Percentiles rank a stretch among this genome's conserved stretches.
Conservation (phyloP, 2,888 invertebrate genomes). For the Gandaritis pyraliata region DNA sequence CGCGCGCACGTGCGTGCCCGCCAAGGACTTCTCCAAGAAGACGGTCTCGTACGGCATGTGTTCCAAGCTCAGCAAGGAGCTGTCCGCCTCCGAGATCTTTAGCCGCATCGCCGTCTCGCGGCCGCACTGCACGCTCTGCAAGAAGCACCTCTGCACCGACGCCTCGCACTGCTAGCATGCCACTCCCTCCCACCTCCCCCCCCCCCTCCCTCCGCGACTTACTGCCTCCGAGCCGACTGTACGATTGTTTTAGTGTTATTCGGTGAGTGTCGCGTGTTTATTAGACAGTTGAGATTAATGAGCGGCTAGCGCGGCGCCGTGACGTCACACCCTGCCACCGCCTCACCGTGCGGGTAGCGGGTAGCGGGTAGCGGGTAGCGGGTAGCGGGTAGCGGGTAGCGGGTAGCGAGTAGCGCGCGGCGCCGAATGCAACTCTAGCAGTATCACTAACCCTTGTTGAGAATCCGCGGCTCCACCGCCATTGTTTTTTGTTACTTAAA, state of each 20-base stretch:
- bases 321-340: constrained; percentile 5
- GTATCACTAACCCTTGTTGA: constrained; percentile 11
- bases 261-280: constrained; percentile 34
- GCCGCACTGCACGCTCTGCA: constrained; percentile 76
- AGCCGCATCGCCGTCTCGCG: constrained; percentile 71
- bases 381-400: no score
- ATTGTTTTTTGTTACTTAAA: constrained; percentile 33
- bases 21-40: constrained; percentile 78
- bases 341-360: no score
- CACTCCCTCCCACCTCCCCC: constrained; percentile 43
- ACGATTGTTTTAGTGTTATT: constrained; percentile 33
- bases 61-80: constrained; percentile 75
- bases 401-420: no score
- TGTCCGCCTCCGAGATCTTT: constrained; percentile 77
- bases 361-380: no score
- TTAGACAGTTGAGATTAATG: constrained; percentile 36
- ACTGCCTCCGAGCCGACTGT: constrained; percentile 18
- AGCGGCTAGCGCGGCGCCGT: not conserved
- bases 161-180: constrained; percentile 69
- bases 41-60: constrained; percentile 77
- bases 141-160: constrained; percentile 74
- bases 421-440: constrained; percentile 12
- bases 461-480: not conserved
- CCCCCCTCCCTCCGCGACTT: not conserved
- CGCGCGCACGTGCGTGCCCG: constrained; percentile 77